Conservation (phyloP, 2,113 vertebrate genomes). For the Paratilapia polleni region DNA sequence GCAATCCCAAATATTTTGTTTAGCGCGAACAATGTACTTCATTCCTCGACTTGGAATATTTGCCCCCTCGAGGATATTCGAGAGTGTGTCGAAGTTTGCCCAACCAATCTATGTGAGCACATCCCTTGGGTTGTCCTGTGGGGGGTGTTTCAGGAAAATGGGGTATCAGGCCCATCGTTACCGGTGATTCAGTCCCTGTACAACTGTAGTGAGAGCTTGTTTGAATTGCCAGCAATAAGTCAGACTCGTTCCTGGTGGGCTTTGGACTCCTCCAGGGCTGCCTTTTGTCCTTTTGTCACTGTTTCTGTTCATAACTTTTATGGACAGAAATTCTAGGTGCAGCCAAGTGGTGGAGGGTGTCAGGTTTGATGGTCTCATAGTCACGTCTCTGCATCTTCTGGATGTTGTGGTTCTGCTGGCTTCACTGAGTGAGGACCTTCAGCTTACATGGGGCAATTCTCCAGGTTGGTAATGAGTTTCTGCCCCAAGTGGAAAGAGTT, state of each 20-base stretch:
- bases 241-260: background rate
- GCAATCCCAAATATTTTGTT: constrained; percentile 2
- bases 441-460: background rate
- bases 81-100: background rate
- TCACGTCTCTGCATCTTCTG: background rate
- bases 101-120: background rate
- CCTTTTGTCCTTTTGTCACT: background rate
- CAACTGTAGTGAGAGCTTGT: background rate
- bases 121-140: background rate
- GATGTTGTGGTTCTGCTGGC: background rate
- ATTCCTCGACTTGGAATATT: background rate
- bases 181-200: background rate
- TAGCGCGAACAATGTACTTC: no score
- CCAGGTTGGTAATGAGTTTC: background rate
- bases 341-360: background rate
- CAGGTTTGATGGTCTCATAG: background rate
- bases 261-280: background rate
- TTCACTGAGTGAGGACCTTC: background rate
- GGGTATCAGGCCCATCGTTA: background rate
- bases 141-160: background rate
- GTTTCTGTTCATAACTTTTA: background rate
- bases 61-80: background rate
- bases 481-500: background rate
- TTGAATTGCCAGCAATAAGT: background rate
- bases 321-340: background rate